Base-by-base conservation (phyloP, 2,888 invertebrate genomes). In the Acanthoscelides obtectus region DNA sequence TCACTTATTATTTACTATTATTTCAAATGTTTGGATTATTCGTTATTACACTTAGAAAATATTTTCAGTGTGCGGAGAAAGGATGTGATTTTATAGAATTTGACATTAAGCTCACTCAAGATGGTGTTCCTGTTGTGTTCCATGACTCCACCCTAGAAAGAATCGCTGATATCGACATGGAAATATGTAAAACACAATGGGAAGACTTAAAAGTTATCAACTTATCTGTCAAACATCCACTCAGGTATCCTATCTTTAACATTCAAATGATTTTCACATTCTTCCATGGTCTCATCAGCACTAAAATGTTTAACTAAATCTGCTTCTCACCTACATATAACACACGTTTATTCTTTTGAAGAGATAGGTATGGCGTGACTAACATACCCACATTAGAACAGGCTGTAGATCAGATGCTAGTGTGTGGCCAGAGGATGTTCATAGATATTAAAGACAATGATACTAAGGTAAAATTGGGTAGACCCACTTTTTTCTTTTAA, bases 401-500 rank as follows among this genome's bases (percentile, higher is more conserved):
- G 19, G 90, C 91, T 0, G 85, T 95, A 69, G 87, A 89, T 72
- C 90, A 89, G 81, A 88, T 94, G 76, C 80, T 94, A 68, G 85
- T 87, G 0, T 87, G 90, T 71, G 89, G 91, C n/a, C 88, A 93
- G 73, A 88, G 89, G 77, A 88, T 94, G 86, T 91, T 95, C 74
- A 92, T 96, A 77, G 95, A 96, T 80, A 87, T 95, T 66, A 95
- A 95, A 82, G 92, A 90, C 45, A 87, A 88, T 73, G 88, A 91
- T 78, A 84, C 84, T 69, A 87, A 88, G 88, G 66, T 66, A 66
- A 66, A 17, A 21, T 66, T 21, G 8, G 8, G 66, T 21, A 66
- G 20, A 6, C 17, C 25, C 25, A 5, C 17, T 12, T 22, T 66
- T 69, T 22, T 64, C 22, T 8, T 17, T 65, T 5, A 25, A 0